These are phyloP conservation scores for Bujurquina vittata DNA, from an alignment of 2,113 vertebrate species.

Conservation along the genomic window DNA sequence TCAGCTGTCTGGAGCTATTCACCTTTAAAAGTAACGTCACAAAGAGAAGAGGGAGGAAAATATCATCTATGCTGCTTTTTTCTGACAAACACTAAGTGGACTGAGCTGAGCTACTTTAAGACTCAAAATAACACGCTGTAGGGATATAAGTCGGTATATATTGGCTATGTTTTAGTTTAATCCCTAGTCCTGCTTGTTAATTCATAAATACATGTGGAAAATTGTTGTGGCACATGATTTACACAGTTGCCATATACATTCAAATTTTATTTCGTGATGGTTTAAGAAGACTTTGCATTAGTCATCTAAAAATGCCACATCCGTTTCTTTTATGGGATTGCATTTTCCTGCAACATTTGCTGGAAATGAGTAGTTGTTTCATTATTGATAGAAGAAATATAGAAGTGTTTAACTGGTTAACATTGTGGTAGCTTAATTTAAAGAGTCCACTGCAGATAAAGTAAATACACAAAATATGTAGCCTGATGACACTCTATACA, in stretches of 20 bases:
- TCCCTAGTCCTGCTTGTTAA: background rate
- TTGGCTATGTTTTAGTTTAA: background rate
- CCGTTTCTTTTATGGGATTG: background rate
- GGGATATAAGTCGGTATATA: background rate
- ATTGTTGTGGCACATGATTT: constrained; percentile 10
- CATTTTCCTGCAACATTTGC: background rate
- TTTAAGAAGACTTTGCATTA: background rate
- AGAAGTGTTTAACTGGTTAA: background rate
- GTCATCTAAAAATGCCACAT: background rate
- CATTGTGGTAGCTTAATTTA: background rate
- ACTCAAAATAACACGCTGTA: background rate
- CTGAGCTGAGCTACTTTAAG: background rate
- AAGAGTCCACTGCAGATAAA: background rate
- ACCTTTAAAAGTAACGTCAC: background rate
- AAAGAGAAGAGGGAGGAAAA: background rate
- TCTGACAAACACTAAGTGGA: constrained; percentile 4
- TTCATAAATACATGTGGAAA: background rate
- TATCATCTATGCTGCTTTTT: background rate
- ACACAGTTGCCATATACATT: background rate
- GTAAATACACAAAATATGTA: background rate
- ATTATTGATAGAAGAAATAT: background rate
- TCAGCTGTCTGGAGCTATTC: constrained; percentile 39
- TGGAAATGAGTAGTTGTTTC: background rate
- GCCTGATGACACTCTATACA: background rate
- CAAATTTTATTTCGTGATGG: background rate